Conservation (phyloP, 1,140 invertebrate species). For the Ostrea denselamellosa region DNA sequence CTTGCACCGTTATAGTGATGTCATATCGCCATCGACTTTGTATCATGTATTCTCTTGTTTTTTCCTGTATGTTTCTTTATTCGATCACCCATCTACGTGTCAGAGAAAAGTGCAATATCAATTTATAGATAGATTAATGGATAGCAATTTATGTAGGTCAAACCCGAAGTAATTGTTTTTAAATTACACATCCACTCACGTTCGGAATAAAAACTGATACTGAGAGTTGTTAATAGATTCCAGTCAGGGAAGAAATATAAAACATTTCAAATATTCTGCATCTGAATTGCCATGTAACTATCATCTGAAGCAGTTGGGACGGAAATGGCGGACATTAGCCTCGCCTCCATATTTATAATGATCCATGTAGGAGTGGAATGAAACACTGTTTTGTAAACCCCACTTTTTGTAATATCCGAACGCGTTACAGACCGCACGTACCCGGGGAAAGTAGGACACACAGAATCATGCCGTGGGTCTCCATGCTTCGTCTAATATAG, state of each 20-base stretch:
- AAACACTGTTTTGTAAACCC: background rate
- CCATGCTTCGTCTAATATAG: too few species aligned
- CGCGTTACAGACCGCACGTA: too few species aligned
- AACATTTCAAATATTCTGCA: slow-evolving; percentile 23
- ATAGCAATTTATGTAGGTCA: slow-evolving; percentile 24
- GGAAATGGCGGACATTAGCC: slow-evolving; percentile 10
- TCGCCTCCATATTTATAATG: slow-evolving; percentile 16
- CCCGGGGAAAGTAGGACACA: background rate
- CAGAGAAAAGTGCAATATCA: background rate
- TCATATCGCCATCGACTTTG: background rate
- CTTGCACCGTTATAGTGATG: background rate
- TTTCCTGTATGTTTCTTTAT: background rate
- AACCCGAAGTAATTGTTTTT: slow-evolving; percentile 11
- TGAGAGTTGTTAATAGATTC: background rate
- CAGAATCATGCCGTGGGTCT: background rate
- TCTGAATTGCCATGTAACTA: slow-evolving; percentile 29
- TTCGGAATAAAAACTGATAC: slow-evolving; percentile 14
- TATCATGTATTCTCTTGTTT: background rate
- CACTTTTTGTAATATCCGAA: too few species aligned
- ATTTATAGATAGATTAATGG: slow-evolving; percentile 8
- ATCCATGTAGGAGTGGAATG: slow-evolving; percentile 2
- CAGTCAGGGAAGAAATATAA: slow-evolving; percentile 24
- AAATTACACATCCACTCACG: slow-evolving; percentile 12
- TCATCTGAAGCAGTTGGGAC: background rate
- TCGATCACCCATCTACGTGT: background rate